These are phyloP conservation scores for Elmis aenea DNA, from an alignment of 2,888 invertebrate genomes.

Conservation along the genomic window DNA sequence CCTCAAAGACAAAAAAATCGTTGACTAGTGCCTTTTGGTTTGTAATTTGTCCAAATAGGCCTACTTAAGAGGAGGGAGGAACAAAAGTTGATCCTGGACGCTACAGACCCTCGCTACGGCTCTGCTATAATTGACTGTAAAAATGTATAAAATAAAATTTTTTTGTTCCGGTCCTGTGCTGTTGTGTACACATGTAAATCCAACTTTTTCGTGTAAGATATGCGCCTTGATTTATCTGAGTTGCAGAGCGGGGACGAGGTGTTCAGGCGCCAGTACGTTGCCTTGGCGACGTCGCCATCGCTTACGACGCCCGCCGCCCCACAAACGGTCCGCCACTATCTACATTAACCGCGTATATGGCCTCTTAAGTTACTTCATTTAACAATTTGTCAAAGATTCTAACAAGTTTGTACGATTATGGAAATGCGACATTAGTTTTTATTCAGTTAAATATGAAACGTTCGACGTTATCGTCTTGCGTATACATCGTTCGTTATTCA, in stretches of 20 bases:
- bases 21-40: no score
- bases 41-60: no score
- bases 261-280: conserved; percentile 39
- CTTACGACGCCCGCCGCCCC: conserved; percentile 37
- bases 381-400: conserved; percentile 15
- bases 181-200: conserved; percentile 32
- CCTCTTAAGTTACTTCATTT: conserved; percentile 20
- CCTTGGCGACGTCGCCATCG: conserved; percentile 45
- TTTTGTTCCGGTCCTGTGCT: conserved; percentile 16
- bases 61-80: no score
- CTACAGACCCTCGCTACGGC: no score
- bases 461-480: no score
- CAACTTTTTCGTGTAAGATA: conserved; percentile 31
- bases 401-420: conserved; percentile 16
- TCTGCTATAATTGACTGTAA: no score
- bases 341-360: conserved; percentile 21
- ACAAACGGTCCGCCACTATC: conserved; percentile 27
- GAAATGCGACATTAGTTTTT: conserved; percentile 6
- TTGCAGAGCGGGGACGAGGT: conserved; percentile 32
- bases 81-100: no score
- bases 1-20: no score
- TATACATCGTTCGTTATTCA: no score
- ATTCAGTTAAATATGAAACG: no score
- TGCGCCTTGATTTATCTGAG: conserved; percentile 35
- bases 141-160: no score